A percentile compares a stretch with the other conserved stretches of the same genome.
Evolutionary conservation across 2,113 vertebrate species (phyloP).

Genomic region (Erythrolamprus reginae): DNA sequence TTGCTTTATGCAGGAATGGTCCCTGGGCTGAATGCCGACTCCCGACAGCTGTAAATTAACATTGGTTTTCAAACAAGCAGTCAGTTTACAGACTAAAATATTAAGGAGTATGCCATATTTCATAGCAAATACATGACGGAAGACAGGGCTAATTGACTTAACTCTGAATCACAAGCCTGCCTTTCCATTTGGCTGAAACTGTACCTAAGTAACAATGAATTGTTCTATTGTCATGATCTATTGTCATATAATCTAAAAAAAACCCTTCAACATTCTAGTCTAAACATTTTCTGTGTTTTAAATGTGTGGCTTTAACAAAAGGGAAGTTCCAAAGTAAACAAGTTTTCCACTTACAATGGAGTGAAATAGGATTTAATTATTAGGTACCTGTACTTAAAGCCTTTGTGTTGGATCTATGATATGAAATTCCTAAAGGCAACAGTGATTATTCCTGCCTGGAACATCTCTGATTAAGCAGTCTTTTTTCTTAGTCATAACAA

Average conservation of each 20-base stretch:
- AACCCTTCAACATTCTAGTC: not conserved
- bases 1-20: not conserved
- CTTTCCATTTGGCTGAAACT: not conserved
- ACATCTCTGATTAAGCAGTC: constrained; percentile 35
- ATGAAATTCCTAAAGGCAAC: constrained; percentile 1
- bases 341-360: not conserved
- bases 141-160: not conserved
- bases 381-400: not conserved
- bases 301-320: not conserved
- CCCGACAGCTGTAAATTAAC: not conserved
- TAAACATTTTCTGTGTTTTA: not conserved
- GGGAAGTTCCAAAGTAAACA: not conserved
- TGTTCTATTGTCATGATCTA: not conserved
- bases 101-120: not conserved
- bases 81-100: not conserved
- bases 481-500: constrained; percentile 10
- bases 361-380: not conserved
- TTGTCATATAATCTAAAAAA: too few relatives aligned
- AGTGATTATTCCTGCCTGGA: constrained; percentile 4
- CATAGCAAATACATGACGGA: not conserved
- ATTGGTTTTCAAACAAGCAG: not conserved
- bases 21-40: not conserved
- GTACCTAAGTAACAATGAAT: not conserved
- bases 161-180: not conserved
- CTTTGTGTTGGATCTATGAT: not conserved